These are phyloP conservation scores for Bos taurus DNA, from an alignment of 2,113 vertebrate genomes.

Conservation along the genomic window DNA sequence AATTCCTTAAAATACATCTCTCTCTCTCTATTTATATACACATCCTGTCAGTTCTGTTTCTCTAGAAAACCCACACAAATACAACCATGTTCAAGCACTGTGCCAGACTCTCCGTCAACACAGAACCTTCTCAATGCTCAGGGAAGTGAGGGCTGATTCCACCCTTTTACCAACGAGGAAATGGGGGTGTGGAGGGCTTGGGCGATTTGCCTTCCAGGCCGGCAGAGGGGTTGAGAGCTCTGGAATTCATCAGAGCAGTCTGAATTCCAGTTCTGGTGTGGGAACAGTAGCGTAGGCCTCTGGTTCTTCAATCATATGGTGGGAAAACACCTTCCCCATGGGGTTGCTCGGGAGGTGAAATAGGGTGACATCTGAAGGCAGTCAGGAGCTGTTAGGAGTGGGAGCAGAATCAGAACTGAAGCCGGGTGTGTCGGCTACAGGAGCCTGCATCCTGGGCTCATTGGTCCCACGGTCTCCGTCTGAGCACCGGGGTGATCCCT, in stretches of 20 bases:
- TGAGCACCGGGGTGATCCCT: neutral
- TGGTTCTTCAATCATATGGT: accelerated
- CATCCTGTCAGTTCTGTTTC: neutral
- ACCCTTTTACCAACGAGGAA: neutral
- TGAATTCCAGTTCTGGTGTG: neutral
- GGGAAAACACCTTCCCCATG: neutral
- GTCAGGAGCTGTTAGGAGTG: neutral
- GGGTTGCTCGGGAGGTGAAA: neutral
- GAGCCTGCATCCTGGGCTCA: neutral
- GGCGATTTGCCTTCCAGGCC: accelerated
- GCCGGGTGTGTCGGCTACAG: neutral
- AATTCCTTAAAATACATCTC: neutral
- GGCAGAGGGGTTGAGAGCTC: neutral
- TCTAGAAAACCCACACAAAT: neutral
- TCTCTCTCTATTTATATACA: neutral
- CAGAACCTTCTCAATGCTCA: accelerated
- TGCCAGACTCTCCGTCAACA: neutral
- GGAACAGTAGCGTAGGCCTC: accelerated
- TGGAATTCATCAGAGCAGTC: neutral
- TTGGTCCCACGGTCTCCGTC: neutral
- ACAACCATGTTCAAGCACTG: neutral
- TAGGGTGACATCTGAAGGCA: neutral
- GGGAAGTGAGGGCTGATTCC: accelerated
- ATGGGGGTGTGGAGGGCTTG: neutral
- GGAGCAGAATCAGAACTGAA: neutral